These are phyloP conservation scores for Glaucidium brasilianum DNA, from an alignment of 2,113 vertebrate species.

Conservation along the genomic window DNA sequence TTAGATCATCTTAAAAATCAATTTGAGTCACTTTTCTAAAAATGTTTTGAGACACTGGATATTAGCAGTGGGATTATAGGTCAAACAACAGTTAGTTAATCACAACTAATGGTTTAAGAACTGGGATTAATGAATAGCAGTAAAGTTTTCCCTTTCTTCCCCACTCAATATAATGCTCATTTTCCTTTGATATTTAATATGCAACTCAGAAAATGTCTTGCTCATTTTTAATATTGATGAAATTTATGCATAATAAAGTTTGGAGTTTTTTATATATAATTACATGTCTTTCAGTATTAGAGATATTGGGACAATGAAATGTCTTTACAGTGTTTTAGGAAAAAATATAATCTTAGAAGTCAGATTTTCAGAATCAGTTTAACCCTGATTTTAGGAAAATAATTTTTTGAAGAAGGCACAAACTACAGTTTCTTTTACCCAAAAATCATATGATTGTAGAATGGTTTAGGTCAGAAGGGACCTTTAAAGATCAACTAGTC, in stretches of 20 bases:
- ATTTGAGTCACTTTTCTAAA: background rate
- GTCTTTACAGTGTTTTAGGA: background rate
- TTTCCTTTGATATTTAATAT: background rate
- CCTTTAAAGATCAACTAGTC: background rate
- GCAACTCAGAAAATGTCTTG: background rate
- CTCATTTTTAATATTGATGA: background rate
- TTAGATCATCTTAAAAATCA: background rate
- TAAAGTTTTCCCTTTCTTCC: background rate
- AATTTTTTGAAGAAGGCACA: background rate
- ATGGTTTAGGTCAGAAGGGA: background rate
- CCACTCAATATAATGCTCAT: background rate
- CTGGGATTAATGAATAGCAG: background rate
- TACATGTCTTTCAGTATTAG: background rate
- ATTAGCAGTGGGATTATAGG: background rate
- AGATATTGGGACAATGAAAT: background rate
- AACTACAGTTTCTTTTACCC: background rate
- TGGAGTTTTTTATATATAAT: background rate
- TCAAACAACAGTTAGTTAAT: background rate
- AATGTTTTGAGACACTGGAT: background rate
- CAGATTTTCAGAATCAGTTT: background rate
- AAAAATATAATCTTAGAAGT: background rate
- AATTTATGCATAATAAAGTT: background rate
- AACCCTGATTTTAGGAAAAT: background rate
- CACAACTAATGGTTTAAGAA: background rate
- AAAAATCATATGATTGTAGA: background rate